phyloP scores from a whole-genome alignment of 1,140 invertebrate genomes.

The Ladona fulva region DNA sequence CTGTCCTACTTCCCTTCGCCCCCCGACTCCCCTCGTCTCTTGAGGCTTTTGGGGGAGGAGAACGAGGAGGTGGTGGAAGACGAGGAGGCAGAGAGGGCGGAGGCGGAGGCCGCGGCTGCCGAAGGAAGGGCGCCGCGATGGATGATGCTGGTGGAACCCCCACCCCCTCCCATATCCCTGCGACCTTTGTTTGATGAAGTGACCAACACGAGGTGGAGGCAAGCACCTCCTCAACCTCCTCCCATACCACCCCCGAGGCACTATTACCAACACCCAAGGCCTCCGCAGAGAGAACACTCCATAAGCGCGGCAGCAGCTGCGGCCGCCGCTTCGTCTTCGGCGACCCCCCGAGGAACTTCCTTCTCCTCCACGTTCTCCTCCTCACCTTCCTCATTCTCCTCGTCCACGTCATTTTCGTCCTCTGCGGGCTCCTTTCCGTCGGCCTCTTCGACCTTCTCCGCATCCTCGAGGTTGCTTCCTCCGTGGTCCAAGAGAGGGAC shows the following conservation, averaged over 20 bases:
- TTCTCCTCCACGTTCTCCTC: background rate
- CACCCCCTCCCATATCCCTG: background rate
- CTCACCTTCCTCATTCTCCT: background rate
- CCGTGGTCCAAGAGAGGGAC: background rate
- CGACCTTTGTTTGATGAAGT: background rate
- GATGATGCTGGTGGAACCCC: background rate
- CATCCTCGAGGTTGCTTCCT: background rate
- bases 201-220: background rate
- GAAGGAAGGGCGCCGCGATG: background rate
- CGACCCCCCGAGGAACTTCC: background rate
- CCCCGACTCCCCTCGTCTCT: background rate
- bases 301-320: background rate
- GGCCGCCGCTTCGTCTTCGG: background rate
- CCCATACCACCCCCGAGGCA: background rate
- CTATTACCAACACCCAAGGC: background rate
- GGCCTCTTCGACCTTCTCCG: background rate
- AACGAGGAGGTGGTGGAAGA: background rate
- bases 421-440: background rate
- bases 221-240: background rate
- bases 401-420: background rate
- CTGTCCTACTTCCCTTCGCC: background rate
- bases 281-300: background rate
- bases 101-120: background rate
- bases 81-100: background rate
- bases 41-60: background rate